Evolutionary conservation across 2,888 invertebrate species (phyloP).

Genomic region (Orthosia incerta): DNA sequence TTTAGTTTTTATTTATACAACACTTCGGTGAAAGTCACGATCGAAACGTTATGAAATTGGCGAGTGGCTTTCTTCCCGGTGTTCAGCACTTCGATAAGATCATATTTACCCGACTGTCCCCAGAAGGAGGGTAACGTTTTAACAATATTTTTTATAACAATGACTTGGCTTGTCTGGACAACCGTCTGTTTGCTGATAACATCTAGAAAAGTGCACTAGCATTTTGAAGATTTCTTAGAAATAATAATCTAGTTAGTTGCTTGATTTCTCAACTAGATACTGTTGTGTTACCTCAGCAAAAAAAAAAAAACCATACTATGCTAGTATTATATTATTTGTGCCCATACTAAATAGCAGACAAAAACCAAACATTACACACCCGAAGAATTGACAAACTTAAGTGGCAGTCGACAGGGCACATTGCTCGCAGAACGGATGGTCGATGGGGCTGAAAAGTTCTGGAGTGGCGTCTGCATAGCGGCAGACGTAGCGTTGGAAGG

Average conservation of each 20-base stretch:
- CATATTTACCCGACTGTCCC: not conserved
- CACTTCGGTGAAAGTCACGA: slow-evolving; percentile 60
- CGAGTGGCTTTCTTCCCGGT: slow-evolving; percentile 40
- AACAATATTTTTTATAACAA: no score
- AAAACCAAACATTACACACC: no score
- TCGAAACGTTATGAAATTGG: slow-evolving; percentile 36
- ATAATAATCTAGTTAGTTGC: not conserved
- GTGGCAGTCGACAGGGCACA: no score
- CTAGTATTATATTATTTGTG: no score
- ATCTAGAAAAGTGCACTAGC: not conserved
- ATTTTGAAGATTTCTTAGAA: not conserved
- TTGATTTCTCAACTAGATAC: not conserved
- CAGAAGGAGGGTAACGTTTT: not conserved
- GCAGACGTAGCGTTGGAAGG: no score
- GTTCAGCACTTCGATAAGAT: slow-evolving; percentile 17
- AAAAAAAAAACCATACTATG: not conserved
- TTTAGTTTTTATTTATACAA: slow-evolving; percentile 60
- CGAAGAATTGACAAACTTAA: no score
- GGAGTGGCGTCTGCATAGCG: no score
- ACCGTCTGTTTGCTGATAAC: not conserved
- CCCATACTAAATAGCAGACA: no score
- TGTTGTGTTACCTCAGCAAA: not conserved
- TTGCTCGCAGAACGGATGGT: no score
- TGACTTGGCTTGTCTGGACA: not conserved
- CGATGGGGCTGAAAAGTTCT: no score